phyloP scores from a whole-genome alignment of 2,797 vertebrate genomes.

The Myotis myotis region DNA sequence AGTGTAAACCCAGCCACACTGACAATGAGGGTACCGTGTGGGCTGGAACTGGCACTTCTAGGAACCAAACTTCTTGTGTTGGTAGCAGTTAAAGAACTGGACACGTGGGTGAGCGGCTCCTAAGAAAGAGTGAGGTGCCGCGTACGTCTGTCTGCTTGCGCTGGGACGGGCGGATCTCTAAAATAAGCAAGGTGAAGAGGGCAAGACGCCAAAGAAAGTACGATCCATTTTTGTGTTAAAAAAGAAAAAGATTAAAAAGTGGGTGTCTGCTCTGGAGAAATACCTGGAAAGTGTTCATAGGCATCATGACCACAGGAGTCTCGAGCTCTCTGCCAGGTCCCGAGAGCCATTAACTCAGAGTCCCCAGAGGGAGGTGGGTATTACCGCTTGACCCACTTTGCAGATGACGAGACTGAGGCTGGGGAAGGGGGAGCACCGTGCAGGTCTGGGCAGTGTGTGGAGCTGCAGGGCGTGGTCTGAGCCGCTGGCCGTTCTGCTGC shows the following conservation, averaged over 20 bases:
- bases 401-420: background rate
- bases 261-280: background rate
- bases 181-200: background rate
- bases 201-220: background rate
- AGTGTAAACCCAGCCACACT: background rate
- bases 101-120: accelerated
- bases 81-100: accelerated
- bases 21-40: accelerated
- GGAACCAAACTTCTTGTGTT: background rate
- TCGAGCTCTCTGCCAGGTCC: background rate
- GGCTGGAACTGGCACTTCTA: accelerated
- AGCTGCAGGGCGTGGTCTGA: accelerated
- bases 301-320: accelerated
- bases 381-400: background rate
- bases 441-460: background rate
- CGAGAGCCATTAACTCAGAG: accelerated
- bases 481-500: background rate
- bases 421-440: accelerated
- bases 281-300: accelerated
- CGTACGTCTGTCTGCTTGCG: accelerated
- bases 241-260: background rate
- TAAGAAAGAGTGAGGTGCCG: too few relatives aligned
- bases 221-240: background rate
- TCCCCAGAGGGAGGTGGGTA: too few relatives aligned
- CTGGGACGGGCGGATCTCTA: accelerated